These are phyloP conservation scores for Arge pagana DNA, from an alignment of 2,888 invertebrate species.

Conservation along the genomic window DNA sequence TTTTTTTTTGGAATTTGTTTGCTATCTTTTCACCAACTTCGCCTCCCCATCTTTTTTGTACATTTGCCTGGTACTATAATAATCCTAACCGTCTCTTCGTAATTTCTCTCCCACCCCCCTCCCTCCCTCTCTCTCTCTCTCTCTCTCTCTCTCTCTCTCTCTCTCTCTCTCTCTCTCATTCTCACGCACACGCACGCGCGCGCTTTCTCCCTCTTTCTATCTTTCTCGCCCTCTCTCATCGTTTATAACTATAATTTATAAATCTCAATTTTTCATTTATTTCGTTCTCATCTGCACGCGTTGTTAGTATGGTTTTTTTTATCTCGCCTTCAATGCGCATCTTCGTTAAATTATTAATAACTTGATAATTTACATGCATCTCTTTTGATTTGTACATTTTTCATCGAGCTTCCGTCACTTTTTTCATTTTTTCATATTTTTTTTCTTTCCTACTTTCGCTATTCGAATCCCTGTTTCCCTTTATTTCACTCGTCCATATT, in stretches of 20 bases:
- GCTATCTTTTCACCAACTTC: no score
- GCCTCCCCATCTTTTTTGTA: no score
- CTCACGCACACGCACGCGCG: slow-evolving; percentile 23
- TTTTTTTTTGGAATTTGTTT: no score
- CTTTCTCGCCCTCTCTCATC: slow-evolving; percentile 40
- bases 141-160: slow-evolving; percentile 11
- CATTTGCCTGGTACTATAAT: slow-evolving; percentile 14
- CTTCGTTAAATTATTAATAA: no score
- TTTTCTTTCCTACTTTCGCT: slow-evolving; percentile 24
- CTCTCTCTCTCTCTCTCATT: slow-evolving; percentile 19
- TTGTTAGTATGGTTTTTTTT: slow-evolving; percentile 29
- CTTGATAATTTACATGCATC: no score
- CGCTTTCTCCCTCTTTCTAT: slow-evolving; percentile 37
- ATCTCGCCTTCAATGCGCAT: no score
- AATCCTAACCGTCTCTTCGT: not conserved
- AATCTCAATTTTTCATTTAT: slow-evolving; percentile 41
- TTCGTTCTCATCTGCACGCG: slow-evolving; percentile 14
- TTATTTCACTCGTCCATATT: no score
- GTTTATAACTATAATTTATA: slow-evolving; percentile 56
- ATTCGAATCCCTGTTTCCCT: slow-evolving; percentile 24
- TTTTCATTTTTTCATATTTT: slow-evolving; percentile 23
- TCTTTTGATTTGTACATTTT: slow-evolving; percentile 56
- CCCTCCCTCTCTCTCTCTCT: no score
- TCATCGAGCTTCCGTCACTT: slow-evolving; percentile 49
- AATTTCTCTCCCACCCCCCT: no score